Evolutionary conservation across 2,888 invertebrate genomes (phyloP), one percentile per base, ranked within the genome.

Genomic region (Sinhomidia bicolor): DNA sequence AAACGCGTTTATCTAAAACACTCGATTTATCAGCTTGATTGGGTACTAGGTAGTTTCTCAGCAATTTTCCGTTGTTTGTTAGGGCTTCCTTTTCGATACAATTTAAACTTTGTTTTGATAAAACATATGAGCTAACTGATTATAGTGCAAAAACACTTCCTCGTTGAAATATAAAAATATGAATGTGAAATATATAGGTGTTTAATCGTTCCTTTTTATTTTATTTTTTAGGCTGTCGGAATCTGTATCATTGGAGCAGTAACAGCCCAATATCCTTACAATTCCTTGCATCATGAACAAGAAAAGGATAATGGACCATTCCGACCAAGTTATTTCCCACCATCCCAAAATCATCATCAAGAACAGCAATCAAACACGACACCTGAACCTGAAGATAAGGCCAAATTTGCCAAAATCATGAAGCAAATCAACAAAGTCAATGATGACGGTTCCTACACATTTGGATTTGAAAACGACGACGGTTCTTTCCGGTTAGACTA

Each of bases 391-490:
- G 26, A 79, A 6, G 65, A 84, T 23, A 80, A 83, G 82, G 79
- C 90, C 7, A 89, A 81, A 26, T 84, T 96, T 93, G 95, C 96
- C 20, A 96, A 96, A 93, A 97, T 97, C 92, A 95, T 97, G 32
- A 97, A 97, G 93, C 96, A 97, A 93, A 96, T 97, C 92, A 95
- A 96, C 90, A 95, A 96, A 93, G 94, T 97, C 1, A 97, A 97
- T 93, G 96, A 96, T 80, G 97, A 97, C 93, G 97, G 97, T 36
- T 96, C 97, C 0, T 97, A 97, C 93, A 97, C 97, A 0, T 96
- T 96, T 90, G 97, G 97, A 0, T 97, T 96, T 93, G 97, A 97
- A 94, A 96, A 97, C 1, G 97, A 96, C 76, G 97, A 97, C 93
- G 97, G 97, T 3, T 96, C 96, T 0, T 97, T 97, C 93, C 97